Evolutionary conservation across 2,888 invertebrate genomes (phyloP), one percentile per base, ranked within the genome.

Genomic region (Temnothorax ravouxi): DNA sequence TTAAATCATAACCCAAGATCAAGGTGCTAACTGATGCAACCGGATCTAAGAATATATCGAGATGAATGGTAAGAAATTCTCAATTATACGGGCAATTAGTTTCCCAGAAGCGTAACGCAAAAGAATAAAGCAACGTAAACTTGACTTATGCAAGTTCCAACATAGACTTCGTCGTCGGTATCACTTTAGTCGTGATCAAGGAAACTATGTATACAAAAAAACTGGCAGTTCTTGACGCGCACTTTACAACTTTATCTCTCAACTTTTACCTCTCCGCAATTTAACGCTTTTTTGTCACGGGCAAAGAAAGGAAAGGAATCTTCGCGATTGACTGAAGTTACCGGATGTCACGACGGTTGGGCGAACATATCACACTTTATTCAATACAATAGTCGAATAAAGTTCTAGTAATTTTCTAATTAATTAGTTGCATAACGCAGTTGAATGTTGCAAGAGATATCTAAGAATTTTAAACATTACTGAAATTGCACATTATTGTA

Each of bases 241-340:
- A 83, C 86, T 89, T 88, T 86, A 91, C 87, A 87, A 91, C 88
- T 91, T 84, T 89, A 90, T 91, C 85, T 87, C 79, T 52, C 84
- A 21, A 56, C 71, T 81, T 83, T 84, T 79, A 84, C 74, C 71
- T 77, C 81, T 86, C 82, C 81, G 64, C 80, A 84, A 77, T 82
- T 77, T 72, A 85, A 62, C 88, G 88, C 89, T 88, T 89, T 89
- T 89, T 89, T 89, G 85, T 67, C 64, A 54, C 62, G 64, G 71
- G 18, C 47, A 29, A 59, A 79, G 84, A 76, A 80, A 85, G 50
- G 84, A 76, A 80, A 85, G 50, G 67, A 80, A 69, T 84, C 77
- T 62, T 83, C 52, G 64, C 86, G 85, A 82, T 82, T 86, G 75
- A 62, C 71, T 61, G 50, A 44, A 41, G 18, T 18, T 13, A 71